Conservation (phyloP, 2,888 invertebrate species). For the Eupithecia dodoneata region DNA sequence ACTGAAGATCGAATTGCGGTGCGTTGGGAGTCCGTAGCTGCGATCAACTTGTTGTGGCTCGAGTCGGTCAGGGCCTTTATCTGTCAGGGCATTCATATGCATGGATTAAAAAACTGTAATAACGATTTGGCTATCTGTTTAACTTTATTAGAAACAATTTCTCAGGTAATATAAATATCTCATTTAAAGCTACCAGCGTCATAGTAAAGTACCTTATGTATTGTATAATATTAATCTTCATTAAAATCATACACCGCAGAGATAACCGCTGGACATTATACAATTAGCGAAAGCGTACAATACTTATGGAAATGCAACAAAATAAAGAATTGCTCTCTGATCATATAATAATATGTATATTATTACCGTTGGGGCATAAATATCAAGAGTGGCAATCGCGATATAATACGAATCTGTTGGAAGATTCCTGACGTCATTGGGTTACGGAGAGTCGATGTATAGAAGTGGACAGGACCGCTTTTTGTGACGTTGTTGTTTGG, state of each 20-base stretch:
- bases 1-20: constrained; percentile 25
- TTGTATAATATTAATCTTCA: not conserved
- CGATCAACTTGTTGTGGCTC: constrained; percentile 34
- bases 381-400: not conserved
- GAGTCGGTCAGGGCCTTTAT: constrained; percentile 46
- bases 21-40: constrained; percentile 32
- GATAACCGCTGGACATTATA: too few species aligned
- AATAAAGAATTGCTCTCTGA: too few species aligned
- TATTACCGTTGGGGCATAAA: too few species aligned
- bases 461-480: not conserved
- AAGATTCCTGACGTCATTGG: not conserved
- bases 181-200: not conserved
- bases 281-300: too few species aligned
- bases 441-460: not conserved
- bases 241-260: too few species aligned
- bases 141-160: not conserved
- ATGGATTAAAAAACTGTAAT: not conserved
- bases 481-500: not conserved
- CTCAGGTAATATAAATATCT: not conserved
- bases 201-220: not conserved
- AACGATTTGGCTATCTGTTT: not conserved
- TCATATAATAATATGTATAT: too few species aligned
- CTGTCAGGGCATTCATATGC: constrained; percentile 39
- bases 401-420: not conserved
- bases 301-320: too few species aligned